Evolutionary conservation across 2,113 vertebrate species (phyloP).

Genomic region (Heteronetta atricapilla): DNA sequence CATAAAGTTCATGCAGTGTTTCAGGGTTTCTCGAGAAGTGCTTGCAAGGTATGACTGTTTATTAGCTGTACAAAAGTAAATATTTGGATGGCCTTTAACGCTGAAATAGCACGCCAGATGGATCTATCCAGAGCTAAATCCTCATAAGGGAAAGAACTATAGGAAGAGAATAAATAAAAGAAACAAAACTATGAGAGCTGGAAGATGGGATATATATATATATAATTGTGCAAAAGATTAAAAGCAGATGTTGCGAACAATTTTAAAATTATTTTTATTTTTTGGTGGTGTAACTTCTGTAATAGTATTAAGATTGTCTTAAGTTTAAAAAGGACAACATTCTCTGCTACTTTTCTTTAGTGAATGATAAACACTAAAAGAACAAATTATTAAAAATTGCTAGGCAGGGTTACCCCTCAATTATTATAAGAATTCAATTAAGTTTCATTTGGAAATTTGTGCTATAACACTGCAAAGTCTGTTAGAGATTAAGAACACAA

Average conservation of each 20-base stretch:
- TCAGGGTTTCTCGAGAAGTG: neutral
- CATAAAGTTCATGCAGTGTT: neutral
- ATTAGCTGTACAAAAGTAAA: neutral
- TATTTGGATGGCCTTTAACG: neutral
- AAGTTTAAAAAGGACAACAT: neutral
- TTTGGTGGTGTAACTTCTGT: neutral
- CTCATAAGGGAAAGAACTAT: neutral
- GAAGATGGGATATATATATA: neutral
- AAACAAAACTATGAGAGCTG: neutral
- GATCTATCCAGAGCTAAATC: neutral
- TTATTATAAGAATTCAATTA: neutral
- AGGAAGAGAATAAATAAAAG: neutral
- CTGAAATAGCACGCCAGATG: neutral
- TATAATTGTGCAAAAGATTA: neutral
- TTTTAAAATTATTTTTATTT: too few species aligned
- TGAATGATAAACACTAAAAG: neutral
- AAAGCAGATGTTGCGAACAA: neutral
- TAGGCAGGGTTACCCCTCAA: fast-evolving
- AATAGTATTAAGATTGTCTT: neutral
- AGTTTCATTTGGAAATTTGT: neutral
- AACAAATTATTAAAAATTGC: neutral
- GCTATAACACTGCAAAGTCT: neutral
- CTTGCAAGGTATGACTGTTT: neutral
- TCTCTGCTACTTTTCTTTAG: neutral
- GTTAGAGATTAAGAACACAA: neutral